Conservation (phyloP, 2,113 vertebrate species). For the Micronycteris hirsuta region DNA sequence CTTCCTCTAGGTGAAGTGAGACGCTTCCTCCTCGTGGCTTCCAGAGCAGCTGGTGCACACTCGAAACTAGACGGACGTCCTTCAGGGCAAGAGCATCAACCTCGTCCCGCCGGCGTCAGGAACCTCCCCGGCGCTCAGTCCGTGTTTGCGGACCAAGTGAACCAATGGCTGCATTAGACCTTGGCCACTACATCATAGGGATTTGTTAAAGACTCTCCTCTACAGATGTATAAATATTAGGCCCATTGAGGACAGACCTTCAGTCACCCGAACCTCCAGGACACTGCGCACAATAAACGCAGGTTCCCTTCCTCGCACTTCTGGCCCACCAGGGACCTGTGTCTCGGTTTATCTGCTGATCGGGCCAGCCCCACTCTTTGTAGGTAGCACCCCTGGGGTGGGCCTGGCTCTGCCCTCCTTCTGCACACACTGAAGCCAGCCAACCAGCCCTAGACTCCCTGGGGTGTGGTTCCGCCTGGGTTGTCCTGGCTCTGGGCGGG, state of each 20-base stretch:
- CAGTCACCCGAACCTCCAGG: background rate
- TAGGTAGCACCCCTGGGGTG: rapidly evolving
- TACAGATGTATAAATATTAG: background rate
- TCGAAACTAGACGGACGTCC: background rate
- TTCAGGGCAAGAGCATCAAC: background rate
- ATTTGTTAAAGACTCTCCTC: background rate
- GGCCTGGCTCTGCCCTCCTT: background rate
- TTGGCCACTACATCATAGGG: rapidly evolving
- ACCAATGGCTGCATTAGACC: background rate
- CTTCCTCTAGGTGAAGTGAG: background rate
- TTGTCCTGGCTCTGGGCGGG: background rate
- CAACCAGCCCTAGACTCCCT: background rate
- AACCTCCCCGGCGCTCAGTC: background rate
- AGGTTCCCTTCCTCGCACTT: background rate
- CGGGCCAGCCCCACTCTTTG: background rate
- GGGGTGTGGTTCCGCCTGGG: rapidly evolving
- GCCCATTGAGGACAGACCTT: background rate
- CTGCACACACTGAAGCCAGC: background rate
- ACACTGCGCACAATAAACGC: too few relatives aligned
- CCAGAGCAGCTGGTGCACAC: background rate
- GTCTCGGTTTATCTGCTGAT: background rate
- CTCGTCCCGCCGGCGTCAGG: background rate
- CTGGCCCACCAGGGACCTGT: background rate
- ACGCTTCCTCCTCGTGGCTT: background rate
- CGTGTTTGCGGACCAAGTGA: background rate